phyloP scores from a whole-genome alignment of 2,797 vertebrate species.

The Chlorospingus semifuscus region DNA sequence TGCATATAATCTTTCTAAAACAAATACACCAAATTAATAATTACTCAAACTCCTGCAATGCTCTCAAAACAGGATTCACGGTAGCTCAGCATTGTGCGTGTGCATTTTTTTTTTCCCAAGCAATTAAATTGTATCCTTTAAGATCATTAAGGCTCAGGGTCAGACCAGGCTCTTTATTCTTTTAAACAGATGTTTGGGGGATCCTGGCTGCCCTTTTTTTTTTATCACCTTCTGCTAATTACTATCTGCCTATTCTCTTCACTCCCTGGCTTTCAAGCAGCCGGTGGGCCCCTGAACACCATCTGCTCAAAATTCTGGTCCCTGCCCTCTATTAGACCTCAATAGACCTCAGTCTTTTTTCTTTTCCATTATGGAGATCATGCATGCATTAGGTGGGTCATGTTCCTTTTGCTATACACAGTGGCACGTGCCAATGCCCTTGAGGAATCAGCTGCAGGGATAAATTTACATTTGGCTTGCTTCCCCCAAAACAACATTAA shows the following conservation, averaged over 20 bases:
- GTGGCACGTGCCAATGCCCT: constrained; percentile 61
- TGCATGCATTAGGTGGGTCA: constrained; percentile 60
- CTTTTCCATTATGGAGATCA: constrained; percentile 66
- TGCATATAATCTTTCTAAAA: constrained; percentile 16
- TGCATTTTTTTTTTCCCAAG: constrained; percentile 1
- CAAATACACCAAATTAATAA: constrained; percentile 44
- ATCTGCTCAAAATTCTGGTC: constrained; percentile 74
- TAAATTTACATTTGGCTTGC: constrained; percentile 57
- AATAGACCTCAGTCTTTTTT: constrained; percentile 63
- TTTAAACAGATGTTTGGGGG: constrained; percentile 70
- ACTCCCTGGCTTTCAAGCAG: constrained; percentile 48
- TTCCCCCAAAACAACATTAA: constrained; percentile 41
- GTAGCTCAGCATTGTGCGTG: not conserved
- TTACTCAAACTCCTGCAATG: not conserved
- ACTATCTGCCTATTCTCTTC: constrained; percentile 63
- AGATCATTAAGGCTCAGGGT: constrained; percentile 58
- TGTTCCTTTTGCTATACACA: constrained; percentile 48
- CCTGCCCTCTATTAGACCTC: constrained; percentile 67
- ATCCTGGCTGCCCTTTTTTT: constrained; percentile 58
- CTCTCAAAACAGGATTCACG: not conserved
- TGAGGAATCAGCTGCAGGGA: constrained; percentile 54
- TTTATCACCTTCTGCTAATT: constrained; percentile 71
- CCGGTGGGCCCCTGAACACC: constrained; percentile 59
- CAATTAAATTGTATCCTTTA: constrained; percentile 66
- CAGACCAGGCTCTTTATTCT: constrained; percentile 57